A percentile compares a stretch with the other conserved stretches of the same genome.
Evolutionary conservation across 1,140 invertebrate genomes (phyloP).

Genomic region (Drosophila lini): DNA sequence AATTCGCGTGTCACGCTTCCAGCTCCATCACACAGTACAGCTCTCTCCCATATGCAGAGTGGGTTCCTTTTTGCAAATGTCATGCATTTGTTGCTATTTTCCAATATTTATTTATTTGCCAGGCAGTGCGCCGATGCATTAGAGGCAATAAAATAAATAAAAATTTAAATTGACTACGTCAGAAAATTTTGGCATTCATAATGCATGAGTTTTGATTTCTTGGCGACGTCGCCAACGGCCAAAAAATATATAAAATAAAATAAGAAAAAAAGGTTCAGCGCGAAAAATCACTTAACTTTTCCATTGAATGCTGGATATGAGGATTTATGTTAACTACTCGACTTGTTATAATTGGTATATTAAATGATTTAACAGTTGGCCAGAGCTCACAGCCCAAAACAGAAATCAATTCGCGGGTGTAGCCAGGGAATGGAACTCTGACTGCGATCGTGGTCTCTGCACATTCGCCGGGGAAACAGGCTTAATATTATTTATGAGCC

Average conservation of each 20-base stretch:
- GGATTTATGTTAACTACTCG: slow-evolving; percentile 82
- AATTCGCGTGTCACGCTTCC: slow-evolving; percentile 29
- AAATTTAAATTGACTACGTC: slow-evolving; percentile 82
- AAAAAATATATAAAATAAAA: slow-evolving; percentile 25
- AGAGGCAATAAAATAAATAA: slow-evolving; percentile 82
- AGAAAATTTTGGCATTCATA: slow-evolving; percentile 81
- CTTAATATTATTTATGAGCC: slow-evolving; percentile 81
- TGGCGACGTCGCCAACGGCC: slow-evolving; percentile 60
- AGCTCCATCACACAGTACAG: not conserved
- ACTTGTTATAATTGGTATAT: slow-evolving; percentile 83
- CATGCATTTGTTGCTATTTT: slow-evolving; percentile 59
- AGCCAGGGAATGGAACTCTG: slow-evolving; percentile 51
- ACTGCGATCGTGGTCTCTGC: slow-evolving; percentile 24
- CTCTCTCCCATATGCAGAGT: slow-evolving; percentile 43
- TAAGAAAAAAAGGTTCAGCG: slow-evolving; percentile 38
- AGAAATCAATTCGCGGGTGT: slow-evolving; percentile 75
- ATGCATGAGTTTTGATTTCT: slow-evolving; percentile 83
- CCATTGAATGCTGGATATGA: slow-evolving; percentile 56
- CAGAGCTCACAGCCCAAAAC: slow-evolving; percentile 70
- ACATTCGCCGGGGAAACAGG: slow-evolving; percentile 58
- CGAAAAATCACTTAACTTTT: slow-evolving; percentile 76
- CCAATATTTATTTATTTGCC: slow-evolving; percentile 79
- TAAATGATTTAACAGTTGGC: slow-evolving; percentile 81
- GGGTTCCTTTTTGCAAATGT: slow-evolving; percentile 52
- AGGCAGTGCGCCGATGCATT: slow-evolving; percentile 75